phyloP scores from a whole-genome alignment of 2,888 invertebrate species.

The Fabriciana adippe region DNA sequence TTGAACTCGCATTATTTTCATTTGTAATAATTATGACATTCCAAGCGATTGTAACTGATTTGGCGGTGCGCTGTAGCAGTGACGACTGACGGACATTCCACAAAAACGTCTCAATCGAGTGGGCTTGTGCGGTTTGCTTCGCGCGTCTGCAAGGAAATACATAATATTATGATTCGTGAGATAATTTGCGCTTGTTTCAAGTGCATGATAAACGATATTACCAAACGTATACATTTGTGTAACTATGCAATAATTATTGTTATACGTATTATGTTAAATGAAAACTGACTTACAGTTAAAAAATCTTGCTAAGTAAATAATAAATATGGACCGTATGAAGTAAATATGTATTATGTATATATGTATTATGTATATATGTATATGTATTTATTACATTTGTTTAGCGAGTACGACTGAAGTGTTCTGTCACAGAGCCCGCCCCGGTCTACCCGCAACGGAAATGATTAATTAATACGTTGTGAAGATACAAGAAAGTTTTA shows the following conservation, averaged over 20 bases:
- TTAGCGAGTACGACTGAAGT: too few species aligned
- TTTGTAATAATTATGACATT: neutral
- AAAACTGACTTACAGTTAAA: too few species aligned
- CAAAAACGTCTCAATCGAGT: neutral
- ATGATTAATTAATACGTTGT: too few species aligned
- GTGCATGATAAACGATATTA: neutral
- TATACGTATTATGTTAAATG: too few species aligned
- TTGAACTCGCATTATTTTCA: neutral
- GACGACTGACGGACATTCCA: neutral
- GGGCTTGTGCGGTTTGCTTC: neutral
- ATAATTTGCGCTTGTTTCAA: constrained; percentile 4
- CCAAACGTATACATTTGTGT: neutral
- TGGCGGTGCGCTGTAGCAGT: neutral
- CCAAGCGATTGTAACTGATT: neutral
- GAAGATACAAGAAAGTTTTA: too few species aligned
- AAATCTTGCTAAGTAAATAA: too few species aligned
- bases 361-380: too few species aligned
- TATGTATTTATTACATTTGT: too few species aligned
- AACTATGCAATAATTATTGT: neutral
- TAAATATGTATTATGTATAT: too few species aligned
- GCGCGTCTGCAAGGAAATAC: neutral
- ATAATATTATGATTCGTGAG: constrained; percentile 14
- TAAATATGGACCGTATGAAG: too few species aligned
- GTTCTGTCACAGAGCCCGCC: too few species aligned
- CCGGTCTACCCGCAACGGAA: too few species aligned